Evolutionary conservation across 2,888 invertebrate genomes (phyloP), one percentile per base, ranked within the genome.

Genomic region (Xestia xanthographa): DNA sequence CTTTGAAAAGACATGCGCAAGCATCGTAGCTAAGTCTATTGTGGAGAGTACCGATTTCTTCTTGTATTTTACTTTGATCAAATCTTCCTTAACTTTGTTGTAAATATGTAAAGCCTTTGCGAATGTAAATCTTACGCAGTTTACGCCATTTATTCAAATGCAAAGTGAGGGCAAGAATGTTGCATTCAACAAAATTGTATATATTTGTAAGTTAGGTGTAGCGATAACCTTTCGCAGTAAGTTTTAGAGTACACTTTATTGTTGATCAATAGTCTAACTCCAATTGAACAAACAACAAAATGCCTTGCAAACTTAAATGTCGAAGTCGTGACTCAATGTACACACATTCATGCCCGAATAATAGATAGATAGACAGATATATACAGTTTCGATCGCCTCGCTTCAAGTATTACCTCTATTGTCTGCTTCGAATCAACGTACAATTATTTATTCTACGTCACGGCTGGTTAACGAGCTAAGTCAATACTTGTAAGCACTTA

Each of bases 301-400:
- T 65, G 29, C 2, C 38, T 53, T 56, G 26, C 29, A 82, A 71
- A 83, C 77, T 82, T 79, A 86, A 91, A 90, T 89, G 84, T 83
- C 87, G 72, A 86, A 90, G 79, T 91, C 91, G 92, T 92, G 92
- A 93, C 90, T 87, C 87, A 88, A 71, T 72, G 74, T 75, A 66
- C 79, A 84, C 79, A 83, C 69, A 82, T 81, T 83, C 66, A 71
- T 38, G 69, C 63, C 58, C 58, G 41, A 78, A 66, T 67, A 74
- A 67, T 75, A 60, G 56, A 79, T 41, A 56, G 26, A 62, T 66
- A 56, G 26, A 60, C n/a, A 56, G 29, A 48, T 43, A 68, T 43
- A 82, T 66, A 70, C 75, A 75, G 74, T 87, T 87, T 70, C 85
- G 81, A 87, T 89, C 79, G 73, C 69, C 77, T 85, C 77, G 80